Evolutionary conservation across 30 jellyfish, hydroid and myxozoan genomes (phyloP).

Genomic region (Aurelia coerulea): DNA sequence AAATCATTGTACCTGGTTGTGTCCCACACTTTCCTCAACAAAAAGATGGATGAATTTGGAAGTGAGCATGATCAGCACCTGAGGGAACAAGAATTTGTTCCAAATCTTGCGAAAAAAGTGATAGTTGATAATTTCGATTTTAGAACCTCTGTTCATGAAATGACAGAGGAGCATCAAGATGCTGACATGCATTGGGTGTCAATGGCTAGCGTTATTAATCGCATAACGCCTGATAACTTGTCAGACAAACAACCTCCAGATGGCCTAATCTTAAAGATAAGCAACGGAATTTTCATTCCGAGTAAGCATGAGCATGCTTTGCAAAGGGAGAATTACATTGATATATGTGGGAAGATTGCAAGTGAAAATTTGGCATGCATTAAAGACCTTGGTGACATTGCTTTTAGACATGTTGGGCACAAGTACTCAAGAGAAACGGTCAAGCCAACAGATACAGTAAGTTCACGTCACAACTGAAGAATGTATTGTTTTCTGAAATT

Average conservation of each 20-base stretch:
- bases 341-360: background rate
- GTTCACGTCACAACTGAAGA: background rate
- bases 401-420: background rate
- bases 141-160: background rate
- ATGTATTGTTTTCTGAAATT: too few relatives aligned
- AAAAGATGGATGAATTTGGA: conserved; percentile 6
- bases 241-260: conserved; percentile 9
- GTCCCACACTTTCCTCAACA: conserved; percentile 2
- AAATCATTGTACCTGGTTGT: background rate
- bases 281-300: background rate
- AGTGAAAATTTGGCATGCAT: background rate
- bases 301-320: conserved; percentile 1
- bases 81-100: background rate
- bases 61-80: background rate
- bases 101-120: background rate
- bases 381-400: background rate
- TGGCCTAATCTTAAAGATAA: background rate
- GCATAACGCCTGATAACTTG: background rate
- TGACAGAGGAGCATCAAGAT: conserved; percentile 5
- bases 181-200: conserved; percentile 6
- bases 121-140: background rate
- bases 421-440: background rate
- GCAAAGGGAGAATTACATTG: background rate
- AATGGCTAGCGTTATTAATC: background rate
- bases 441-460: conserved; percentile 8